phyloP scores from a whole-genome alignment of 2,113 vertebrate genomes.

The Lycocorax pyrrhopterus region DNA sequence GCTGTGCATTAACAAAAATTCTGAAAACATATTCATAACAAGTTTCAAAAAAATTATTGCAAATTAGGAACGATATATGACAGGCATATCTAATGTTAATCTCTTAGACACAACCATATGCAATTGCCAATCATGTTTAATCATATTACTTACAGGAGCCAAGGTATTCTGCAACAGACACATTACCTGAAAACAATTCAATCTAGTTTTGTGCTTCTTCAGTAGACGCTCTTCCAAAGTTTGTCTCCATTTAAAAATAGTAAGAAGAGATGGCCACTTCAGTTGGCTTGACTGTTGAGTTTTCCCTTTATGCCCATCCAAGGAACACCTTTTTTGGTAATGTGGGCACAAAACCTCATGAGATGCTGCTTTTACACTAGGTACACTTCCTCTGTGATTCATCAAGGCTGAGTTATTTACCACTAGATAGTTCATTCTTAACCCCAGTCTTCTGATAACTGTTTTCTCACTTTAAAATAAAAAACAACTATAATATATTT shows the following conservation, averaged over 20 bases:
- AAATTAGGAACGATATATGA: neutral
- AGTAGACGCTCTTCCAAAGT: slow-evolving; percentile 64
- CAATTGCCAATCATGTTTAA: neutral
- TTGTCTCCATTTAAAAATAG: slow-evolving; percentile 71
- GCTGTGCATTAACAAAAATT: neutral
- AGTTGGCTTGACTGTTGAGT: slow-evolving; percentile 49
- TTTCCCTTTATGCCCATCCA: slow-evolving; percentile 54
- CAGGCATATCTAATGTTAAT: neutral
- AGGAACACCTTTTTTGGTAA: slow-evolving; percentile 65
- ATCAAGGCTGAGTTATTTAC: slow-evolving; percentile 39
- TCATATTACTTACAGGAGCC: neutral
- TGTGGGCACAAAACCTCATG: neutral
- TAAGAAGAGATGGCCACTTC: slow-evolving; percentile 69
- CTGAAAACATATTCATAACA: neutral
- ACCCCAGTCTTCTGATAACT: neutral
- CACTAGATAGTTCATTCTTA: slow-evolving; percentile 60
- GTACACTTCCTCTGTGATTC: slow-evolving; percentile 67
- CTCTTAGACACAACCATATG: neutral
- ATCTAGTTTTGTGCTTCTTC: slow-evolving; percentile 50
- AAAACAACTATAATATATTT: neutral
- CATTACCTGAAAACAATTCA: slow-evolving; percentile 71
- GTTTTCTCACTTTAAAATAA: neutral
- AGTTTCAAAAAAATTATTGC: neutral
- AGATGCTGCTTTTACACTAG: slow-evolving; percentile 42
- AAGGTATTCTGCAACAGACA: neutral